Base-by-base conservation (phyloP, 1,140 invertebrate genomes). In the Patella vulgata region DNA sequence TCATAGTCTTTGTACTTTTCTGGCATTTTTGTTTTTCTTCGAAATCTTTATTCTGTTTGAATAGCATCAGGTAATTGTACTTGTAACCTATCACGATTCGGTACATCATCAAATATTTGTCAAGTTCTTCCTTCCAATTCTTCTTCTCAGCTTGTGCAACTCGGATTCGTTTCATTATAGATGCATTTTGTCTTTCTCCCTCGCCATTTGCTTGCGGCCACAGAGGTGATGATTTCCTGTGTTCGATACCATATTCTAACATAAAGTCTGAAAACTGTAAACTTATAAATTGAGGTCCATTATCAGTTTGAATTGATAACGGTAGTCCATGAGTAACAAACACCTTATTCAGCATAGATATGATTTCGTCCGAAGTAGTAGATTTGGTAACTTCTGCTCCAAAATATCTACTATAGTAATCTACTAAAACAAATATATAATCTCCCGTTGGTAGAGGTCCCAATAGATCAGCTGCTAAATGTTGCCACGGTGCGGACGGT, bases 151-250 rank as follows among this genome's bases (percentile, higher is more conserved):
- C 47, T 21, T 68, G 59, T 11, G 70, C 72, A 25, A 73, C 67
- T 30, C 46, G 59, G 5, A 77, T 44, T 17, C 46, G 2, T 57
- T 75, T 77, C 33, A 72, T 21, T 1, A 77, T 12, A 27, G 68
- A 65, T 33, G 46, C 17, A 62, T 74, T 75, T 52, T 68, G 59
- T 23, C 75, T 21, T 56, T 73, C 68, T 23, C 71, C 54, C 50
- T 73, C 66, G 1, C 74, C 68, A 56, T 75, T 75, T 2, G 63
- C 57, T 48, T 72, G 63, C 5, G 71, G 68, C 53, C 53, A 70
- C 12, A 66, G 33, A 2, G 63, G 63, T 33, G 63, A 70, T 12
- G 42, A 63, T 23, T 33, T 31, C 27, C 30, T 6, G 46, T 70
- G 64, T 8, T 48, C 12, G 27, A 73, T 71, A 17, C 58, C 55